Conservation (phyloP, 2,797 vertebrate genomes). For the Platalea minor region DNA sequence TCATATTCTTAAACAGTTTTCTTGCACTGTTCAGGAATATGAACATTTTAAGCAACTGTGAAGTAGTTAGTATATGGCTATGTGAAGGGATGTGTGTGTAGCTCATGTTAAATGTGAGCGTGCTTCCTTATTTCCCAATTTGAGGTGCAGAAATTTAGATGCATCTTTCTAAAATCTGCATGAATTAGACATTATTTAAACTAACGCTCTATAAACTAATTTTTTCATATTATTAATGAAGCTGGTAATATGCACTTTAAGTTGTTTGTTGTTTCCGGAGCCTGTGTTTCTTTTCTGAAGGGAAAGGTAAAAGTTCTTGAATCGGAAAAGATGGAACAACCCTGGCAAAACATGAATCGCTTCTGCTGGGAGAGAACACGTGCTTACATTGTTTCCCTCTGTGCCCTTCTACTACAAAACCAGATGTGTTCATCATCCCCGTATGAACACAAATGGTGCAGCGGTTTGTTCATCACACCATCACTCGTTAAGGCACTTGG, state of each 20-base stretch:
- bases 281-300: neutral
- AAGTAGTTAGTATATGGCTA: neutral
- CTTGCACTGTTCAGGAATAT: neutral
- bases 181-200: neutral
- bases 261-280: neutral
- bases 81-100: neutral
- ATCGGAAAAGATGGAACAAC: neutral
- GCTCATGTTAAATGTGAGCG: neutral
- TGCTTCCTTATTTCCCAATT: neutral
- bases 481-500: neutral
- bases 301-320: neutral
- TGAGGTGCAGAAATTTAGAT: neutral
- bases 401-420: conserved; percentile 1
- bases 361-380: neutral
- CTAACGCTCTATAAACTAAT: neutral
- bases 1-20: neutral
- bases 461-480: conserved; percentile 6
- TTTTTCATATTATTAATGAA: neutral
- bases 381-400: neutral
- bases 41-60: neutral
- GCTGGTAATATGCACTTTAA: neutral
- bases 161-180: neutral
- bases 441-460: neutral
- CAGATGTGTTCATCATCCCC: conserved; percentile 25
- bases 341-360: neutral